Percentiles rank a stretch among this genome's conserved stretches.
Conservation (phyloP, 2,113 vertebrate genomes). For the Cariama cristata region DNA sequence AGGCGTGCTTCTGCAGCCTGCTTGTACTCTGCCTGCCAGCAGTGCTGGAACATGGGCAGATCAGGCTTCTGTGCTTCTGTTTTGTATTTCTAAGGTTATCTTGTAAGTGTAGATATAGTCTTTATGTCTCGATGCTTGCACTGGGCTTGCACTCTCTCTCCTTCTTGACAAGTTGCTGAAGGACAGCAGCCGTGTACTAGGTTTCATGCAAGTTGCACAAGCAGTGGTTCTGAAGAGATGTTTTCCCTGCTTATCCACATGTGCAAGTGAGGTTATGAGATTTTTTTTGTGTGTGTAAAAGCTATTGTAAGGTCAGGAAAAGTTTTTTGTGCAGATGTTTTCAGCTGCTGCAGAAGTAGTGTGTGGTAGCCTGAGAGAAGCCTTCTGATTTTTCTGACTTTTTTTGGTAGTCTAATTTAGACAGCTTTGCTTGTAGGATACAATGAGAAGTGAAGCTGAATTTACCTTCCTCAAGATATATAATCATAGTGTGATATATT, state of each 20-base stretch:
- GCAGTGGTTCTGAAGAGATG: neutral
- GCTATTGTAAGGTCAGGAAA: neutral
- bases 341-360: neutral
- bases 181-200: neutral
- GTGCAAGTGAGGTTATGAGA: neutral
- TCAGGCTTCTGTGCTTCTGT: neutral
- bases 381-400: neutral
- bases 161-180: no score
- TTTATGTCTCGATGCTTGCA: neutral
- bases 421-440: neutral
- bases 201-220: neutral
- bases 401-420: neutral
- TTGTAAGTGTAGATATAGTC: neutral
- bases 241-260: neutral
- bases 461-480: neutral
- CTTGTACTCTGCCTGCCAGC: neutral
- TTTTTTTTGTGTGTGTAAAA: neutral
- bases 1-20: neutral
- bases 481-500: neutral
- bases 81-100: neutral
- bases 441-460: neutral
- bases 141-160: neutral
- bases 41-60: neutral
- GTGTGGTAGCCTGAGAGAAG: neutral
- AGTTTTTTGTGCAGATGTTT: neutral